Evolutionary conservation across 2,113 vertebrate genomes (phyloP), one percentile per base, ranked within the genome.

Genomic region (Heliornis fulica): DNA sequence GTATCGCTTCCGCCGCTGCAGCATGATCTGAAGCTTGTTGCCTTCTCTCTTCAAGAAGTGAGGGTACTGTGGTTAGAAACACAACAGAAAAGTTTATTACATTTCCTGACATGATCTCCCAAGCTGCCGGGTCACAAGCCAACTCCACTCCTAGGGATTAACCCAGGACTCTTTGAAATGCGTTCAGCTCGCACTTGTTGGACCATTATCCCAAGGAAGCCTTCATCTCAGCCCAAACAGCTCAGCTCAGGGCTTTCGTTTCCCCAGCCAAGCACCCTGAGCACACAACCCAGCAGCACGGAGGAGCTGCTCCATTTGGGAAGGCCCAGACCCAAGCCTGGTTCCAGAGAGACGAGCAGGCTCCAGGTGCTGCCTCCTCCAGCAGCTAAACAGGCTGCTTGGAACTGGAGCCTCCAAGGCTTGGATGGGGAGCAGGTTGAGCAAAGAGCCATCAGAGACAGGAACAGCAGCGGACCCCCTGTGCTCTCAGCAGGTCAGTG

Each of bases 41-140:
- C 99, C 99, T 81, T 99, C 99, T 74, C 99, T 98, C 84, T 99
- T 99, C 94, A 99, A 87, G 97, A 99, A 99, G 96, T 99, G 99
- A 48, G 99, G 99, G 64, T 99, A 99, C 99, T 99, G 96, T 3
- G 2, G 69, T 57, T 43, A 43, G 84, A 87, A 93, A 82, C 50
- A 90, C 16, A 87, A 78, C 4, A 12, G 5, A 9, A 46, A 75
- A 45, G 17, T n/a, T 92, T 9, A 65, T 48, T 69, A 82, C 0
- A 3, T 25, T 36, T 72, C 64, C 50, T 36, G 34, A 38, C 19
- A 10, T 2, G 48, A 19, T 40, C 34, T 76, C 50, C 36, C 31
- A 56, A 69, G 63, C 23, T 60, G n/a, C 41, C 57, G 41, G 25
- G 38, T 59, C 74, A 43, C 4, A 16, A 45, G 23, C 21, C 32